These are phyloP conservation scores for Pionites leucogaster DNA, from an alignment of 2,113 vertebrate species.

Conservation along the genomic window DNA sequence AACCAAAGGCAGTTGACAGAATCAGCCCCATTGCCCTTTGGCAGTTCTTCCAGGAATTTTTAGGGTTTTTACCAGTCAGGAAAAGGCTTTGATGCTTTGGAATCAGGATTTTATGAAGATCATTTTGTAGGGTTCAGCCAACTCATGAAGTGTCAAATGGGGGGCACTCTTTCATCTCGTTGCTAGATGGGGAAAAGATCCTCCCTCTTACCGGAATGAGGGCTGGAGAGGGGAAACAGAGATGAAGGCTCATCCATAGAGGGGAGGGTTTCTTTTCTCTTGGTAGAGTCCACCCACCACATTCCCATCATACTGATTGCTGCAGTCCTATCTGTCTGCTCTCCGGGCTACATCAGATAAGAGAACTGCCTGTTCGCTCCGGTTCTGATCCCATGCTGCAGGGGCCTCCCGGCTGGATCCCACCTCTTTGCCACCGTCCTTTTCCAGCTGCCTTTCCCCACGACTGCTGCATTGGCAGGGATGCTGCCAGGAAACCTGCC, in stretches of 20 bases:
- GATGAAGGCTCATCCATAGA: slow-evolving; percentile 50
- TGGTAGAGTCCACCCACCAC: slow-evolving; percentile 29
- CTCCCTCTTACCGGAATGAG: slow-evolving; percentile 61
- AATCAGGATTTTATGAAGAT: slow-evolving; percentile 73
- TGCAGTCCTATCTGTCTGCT: slow-evolving; percentile 37
- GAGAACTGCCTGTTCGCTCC: neutral
- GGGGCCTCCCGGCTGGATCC: neutral
- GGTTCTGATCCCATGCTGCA: neutral
- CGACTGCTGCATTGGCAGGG: neutral
- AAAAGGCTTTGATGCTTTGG: slow-evolving; percentile 72
- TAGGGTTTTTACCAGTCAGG: slow-evolving; percentile 72
- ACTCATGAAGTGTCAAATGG: slow-evolving; percentile 69
- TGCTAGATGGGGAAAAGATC: slow-evolving; percentile 41
- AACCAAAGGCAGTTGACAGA: slow-evolving; percentile 69
- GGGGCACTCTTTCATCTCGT: slow-evolving; percentile 73
- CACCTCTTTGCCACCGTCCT: neutral
- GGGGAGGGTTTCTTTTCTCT: slow-evolving; percentile 47
- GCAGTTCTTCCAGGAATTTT: slow-evolving; percentile 67
- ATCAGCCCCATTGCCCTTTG: slow-evolving; percentile 70
- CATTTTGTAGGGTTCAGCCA: slow-evolving; percentile 71
- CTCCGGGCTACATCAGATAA: slow-evolving; percentile 62
- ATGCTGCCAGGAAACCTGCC: neutral
- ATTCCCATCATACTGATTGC: slow-evolving; percentile 36
- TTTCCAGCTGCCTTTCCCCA: neutral
- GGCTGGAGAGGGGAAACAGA: slow-evolving; percentile 5